Conservation (phyloP, 30 jellyfish, hydroid and myxozoan genomes). For the Morbakka virulenta region DNA sequence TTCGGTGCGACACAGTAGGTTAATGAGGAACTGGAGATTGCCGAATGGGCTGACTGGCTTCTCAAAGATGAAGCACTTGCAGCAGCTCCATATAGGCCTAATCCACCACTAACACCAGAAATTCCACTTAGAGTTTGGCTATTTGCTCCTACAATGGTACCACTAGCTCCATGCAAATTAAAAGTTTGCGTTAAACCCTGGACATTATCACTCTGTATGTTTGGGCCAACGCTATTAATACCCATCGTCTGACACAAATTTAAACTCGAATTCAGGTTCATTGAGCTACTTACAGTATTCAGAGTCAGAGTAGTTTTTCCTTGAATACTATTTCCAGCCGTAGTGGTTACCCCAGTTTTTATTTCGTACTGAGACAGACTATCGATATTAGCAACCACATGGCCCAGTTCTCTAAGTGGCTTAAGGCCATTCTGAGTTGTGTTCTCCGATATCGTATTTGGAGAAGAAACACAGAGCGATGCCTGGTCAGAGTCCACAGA, state of each 20-base stretch:
- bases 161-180: conserved; percentile 27
- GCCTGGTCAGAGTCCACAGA: conserved; percentile 37
- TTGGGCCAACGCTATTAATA: conserved; percentile 15
- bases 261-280: conserved; percentile 62
- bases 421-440: conserved; percentile 23
- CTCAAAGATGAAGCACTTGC: background rate
- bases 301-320: conserved; percentile 35
- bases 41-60: conserved; percentile 1
- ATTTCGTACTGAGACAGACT: conserved; percentile 45
- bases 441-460: conserved; percentile 8
- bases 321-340: conserved; percentile 45
- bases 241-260: conserved; percentile 68
- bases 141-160: conserved; percentile 27
- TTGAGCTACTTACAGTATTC: background rate
- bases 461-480: background rate
- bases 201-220: conserved; percentile 3
- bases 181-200: background rate
- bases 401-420: conserved; percentile 51
- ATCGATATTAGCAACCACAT: conserved; percentile 33
- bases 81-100: no score
- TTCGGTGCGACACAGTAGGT: conserved; percentile 72
- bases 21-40: background rate
- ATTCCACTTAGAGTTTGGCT: no score
- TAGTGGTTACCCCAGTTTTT: conserved; percentile 30
- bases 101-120: no score